Evolutionary conservation across 2,888 invertebrate genomes (phyloP), one percentile per base, ranked within the genome.

Genomic region (Agrotis segetum): DNA sequence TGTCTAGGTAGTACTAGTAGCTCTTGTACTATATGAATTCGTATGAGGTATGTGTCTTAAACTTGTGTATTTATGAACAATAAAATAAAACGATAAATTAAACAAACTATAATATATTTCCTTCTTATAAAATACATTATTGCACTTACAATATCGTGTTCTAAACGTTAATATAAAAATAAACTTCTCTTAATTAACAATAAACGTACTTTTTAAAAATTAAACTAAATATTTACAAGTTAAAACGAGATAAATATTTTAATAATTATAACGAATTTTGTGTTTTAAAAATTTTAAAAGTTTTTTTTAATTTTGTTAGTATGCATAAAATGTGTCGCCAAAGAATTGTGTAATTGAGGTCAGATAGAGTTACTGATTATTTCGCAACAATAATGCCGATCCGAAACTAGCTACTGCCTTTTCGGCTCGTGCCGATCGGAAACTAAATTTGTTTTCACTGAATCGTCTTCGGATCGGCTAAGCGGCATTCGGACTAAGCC

Each of bases 121-220:
- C 80, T 65, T 84, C 84, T 87, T 74, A 80, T 87, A 88, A 85
- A 88, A 90, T 90, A 90, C 86, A 89, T 88, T 90, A 93, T 92
- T 93, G 93, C 92, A 92, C 90, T 85, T 90, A 85, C 40, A 79
- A 83, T 87, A 84, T 85, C 84, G 81, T 84, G 85, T 85, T 85
- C 84, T 86, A 88, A 85, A 87, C 71, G 44, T 80, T 85, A 76
- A 83, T 89, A 89, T 86, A 90, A 91, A 90, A 86, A 88, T 90
- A 88, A 79, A 67, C 44, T 75, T 80, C 74, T 79, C 73, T 79
- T 84, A 81, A 74, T 67, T 71, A 76, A 75, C 68, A 83, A 81
- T 77, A 73, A 85, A 67, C 47, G 19, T 78, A 78, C 44, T 60
- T 82, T 56, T 50, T 24, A 75, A 50, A 34, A 67, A 16, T 76